A percentile compares a stretch with the other conserved stretches of the same genome.
phyloP scores from a whole-genome alignment of 2,113 vertebrate genomes.

The Acanthisitta chloris region DNA sequence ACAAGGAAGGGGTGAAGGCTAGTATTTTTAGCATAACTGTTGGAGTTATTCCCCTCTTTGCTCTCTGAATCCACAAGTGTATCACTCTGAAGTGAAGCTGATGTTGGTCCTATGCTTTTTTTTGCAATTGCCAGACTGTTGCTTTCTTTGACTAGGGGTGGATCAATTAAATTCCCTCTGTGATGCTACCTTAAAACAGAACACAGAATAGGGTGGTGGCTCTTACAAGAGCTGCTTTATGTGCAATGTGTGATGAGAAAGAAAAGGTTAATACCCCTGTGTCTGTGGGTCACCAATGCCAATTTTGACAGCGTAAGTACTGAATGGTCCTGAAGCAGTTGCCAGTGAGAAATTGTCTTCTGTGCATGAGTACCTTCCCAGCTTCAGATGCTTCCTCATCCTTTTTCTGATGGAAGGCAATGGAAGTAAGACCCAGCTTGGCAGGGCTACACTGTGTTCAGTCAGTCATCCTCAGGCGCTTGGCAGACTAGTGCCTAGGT shows the following conservation, averaged over 20 bases:
- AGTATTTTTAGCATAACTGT: neutral
- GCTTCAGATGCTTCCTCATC: neutral
- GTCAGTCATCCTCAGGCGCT: neutral
- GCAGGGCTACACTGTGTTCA: neutral
- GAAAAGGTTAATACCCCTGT: neutral
- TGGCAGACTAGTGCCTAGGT: neutral
- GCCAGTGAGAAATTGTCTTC: neutral
- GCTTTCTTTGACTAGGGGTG: neutral
- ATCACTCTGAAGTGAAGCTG: neutral
- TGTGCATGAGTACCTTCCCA: neutral
- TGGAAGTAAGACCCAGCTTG: neutral
- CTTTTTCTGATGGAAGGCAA: neutral
- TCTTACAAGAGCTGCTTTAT: neutral
- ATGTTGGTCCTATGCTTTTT: neutral
- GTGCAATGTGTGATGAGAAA: neutral
- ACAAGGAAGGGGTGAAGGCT: neutral
- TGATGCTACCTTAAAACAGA: neutral
- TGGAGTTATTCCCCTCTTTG: neutral
- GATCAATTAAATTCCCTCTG: neutral
- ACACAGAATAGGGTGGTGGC: neutral
- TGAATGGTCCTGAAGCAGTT: neutral
- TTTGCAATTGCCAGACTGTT: neutral
- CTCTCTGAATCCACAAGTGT: neutral
- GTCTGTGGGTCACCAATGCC: neutral
- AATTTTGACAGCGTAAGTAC: neutral